Evolutionary conservation across 1,140 invertebrate genomes (phyloP).

Genomic region (Cylas formicarius): DNA sequence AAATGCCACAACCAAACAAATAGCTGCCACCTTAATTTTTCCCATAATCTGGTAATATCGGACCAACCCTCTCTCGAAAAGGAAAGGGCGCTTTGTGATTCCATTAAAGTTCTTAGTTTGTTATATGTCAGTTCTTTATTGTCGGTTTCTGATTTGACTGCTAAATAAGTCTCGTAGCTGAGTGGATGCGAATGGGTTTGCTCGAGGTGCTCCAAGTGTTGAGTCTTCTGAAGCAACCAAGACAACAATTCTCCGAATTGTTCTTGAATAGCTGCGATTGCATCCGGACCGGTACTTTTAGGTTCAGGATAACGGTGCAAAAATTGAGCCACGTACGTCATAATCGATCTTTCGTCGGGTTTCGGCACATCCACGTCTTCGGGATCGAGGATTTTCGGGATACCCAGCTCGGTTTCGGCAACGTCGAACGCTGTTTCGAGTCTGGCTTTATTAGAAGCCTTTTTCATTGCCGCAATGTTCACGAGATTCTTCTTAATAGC

Average conservation of each 20-base stretch:
- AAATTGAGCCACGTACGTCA: slow-evolving; percentile 99
- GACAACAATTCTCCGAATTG: slow-evolving; percentile 71
- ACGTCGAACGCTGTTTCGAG: slow-evolving; percentile 90
- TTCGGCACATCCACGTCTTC: slow-evolving; percentile 96
- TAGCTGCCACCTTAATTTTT: slow-evolving; percentile 67
- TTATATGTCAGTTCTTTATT: slow-evolving; percentile 60
- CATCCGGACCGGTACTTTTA: slow-evolving; percentile 57
- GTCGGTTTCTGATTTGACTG: slow-evolving; percentile 63
- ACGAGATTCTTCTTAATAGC: slow-evolving; percentile 90
- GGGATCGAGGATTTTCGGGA: slow-evolving; percentile 85
- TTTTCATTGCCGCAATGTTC: slow-evolving; percentile 72
- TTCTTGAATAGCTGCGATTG: slow-evolving; percentile 66
- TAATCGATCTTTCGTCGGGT: slow-evolving; percentile 97
- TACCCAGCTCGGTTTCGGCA: slow-evolving; percentile 87
- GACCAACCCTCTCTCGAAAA: slow-evolving; percentile 75
- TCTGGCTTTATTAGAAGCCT: slow-evolving; percentile 70
- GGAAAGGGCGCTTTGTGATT: slow-evolving; percentile 68
- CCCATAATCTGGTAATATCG: slow-evolving; percentile 68
- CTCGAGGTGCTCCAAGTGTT: slow-evolving; percentile 60
- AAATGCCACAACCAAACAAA: slow-evolving; percentile 78
- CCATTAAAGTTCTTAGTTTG: slow-evolving; percentile 66
- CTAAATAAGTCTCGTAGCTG: slow-evolving; percentile 61
- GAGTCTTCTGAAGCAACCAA: slow-evolving; percentile 74
- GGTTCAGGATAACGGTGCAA: slow-evolving; percentile 89
- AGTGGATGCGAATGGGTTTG: slow-evolving; percentile 57